Evolutionary conservation across 2,797 vertebrate species (phyloP), one percentile per base, ranked within the genome.

Genomic region (Oreochromis mossambicus): DNA sequence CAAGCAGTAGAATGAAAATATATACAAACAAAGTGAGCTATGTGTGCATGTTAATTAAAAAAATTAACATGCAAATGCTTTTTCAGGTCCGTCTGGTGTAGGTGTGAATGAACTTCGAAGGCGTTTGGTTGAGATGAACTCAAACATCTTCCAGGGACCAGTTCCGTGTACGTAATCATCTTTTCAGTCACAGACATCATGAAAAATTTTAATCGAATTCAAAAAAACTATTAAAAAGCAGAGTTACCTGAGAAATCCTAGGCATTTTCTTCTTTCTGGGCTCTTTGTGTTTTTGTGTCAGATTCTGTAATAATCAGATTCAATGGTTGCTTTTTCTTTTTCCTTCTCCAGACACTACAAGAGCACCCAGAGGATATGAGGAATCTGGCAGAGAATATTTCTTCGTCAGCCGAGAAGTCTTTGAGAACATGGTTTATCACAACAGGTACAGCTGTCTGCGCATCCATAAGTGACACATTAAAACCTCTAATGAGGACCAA

Each of bases 101-200:
- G 98, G 99, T 3, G 97, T 99, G 76, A 99, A 98, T 78, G 98
- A 98, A 93, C 96, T 99, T 11, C 96, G 98, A 77, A 96, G 97
- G 89, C 96, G 96, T 17, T 92, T 99, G 77, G 97, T 99, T 15
- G 96, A 96, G 82, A 96, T 94, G 61, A 97, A 98, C 91, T 97
- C 98, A 15, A 92, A 86, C 77, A 82, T 92, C 70, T 98, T 97
- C 92, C 97, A 94, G 91, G 98, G 98, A 90, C 96, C 98, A 1
- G 89, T 97, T 75, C 97, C 98, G 84, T 96, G 98, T 99, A 97
- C 0, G 98, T 96, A 54, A 75, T 50, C 70, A n/a, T 50, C 17
- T 2, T 75, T 75, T 75, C 17, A 75, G 17, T 75, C 26, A 1
- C 26, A 50, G 43, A 50, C 46, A 3, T 50, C 24, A 8, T 50